A percentile compares a stretch with the other conserved stretches of the same genome.
Evolutionary conservation across 1,140 invertebrate species (phyloP).

Genomic region (Phortica variegata): DNA sequence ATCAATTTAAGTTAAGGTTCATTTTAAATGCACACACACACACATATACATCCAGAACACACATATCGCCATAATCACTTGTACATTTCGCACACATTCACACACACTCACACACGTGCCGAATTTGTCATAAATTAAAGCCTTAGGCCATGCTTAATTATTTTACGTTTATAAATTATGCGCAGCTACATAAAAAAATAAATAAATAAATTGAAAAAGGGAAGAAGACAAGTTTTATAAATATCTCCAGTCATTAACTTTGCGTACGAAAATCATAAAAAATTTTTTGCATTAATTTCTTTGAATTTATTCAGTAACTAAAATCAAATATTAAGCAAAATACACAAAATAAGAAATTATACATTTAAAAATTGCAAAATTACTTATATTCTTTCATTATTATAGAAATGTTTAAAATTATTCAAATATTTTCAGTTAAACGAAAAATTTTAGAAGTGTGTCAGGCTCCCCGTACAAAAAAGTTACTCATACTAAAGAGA

Average conservation of each 20-base stretch:
- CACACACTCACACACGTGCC: constrained; percentile 9
- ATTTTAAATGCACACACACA: constrained; percentile 13
- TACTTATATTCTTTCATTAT: no score
- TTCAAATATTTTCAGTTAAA: background rate
- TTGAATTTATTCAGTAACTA: background rate
- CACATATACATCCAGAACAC: constrained; percentile 8
- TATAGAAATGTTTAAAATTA: background rate
- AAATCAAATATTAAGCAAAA: constrained; percentile 16
- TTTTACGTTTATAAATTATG: constrained; percentile 22
- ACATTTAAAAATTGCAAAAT: constrained; percentile 24
- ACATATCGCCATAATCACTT: constrained; percentile 29
- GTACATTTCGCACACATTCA: background rate
- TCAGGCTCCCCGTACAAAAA: no score
- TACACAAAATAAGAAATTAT: constrained; percentile 43
- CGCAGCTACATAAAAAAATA: constrained; percentile 26
- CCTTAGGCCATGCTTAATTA: constrained; percentile 28
- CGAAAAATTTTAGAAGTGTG: no score
- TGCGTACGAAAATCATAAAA: constrained; percentile 30
- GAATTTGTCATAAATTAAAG: no score
- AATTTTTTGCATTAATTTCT: constrained; percentile 1
- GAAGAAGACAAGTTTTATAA: no score
- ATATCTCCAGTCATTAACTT: constrained; percentile 56
- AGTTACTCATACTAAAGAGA: constrained; percentile 10
- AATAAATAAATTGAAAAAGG: no score
- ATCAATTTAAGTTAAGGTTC: no score